Conservation (phyloP, 1,140 invertebrate genomes). For the Coboldia fuscipes region DNA sequence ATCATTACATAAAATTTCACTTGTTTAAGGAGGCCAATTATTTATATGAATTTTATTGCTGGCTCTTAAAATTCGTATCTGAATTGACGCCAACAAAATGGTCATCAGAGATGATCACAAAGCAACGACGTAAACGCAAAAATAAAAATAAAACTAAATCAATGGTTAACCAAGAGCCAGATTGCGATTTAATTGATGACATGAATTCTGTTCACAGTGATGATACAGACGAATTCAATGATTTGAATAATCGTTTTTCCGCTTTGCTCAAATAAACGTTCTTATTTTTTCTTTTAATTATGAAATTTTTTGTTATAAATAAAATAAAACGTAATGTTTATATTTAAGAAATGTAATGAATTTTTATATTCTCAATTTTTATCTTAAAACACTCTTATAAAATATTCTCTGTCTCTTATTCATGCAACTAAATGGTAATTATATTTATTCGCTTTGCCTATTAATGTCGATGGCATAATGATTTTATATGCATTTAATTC, state of each 20-base stretch:
- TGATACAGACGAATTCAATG: conserved; percentile 12
- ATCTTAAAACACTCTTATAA: too few relatives aligned
- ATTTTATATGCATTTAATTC: too few relatives aligned
- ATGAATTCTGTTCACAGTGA: conserved; percentile 6
- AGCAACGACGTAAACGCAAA: conserved; percentile 11
- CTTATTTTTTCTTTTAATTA: conserved; percentile 6
- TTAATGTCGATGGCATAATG: too few relatives aligned
- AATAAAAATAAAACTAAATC: conserved; percentile 6
- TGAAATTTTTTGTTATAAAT: too few relatives aligned
- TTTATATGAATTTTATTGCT: conserved; percentile 23
- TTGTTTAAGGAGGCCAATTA: conserved; percentile 24
- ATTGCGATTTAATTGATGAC: conserved; percentile 9
- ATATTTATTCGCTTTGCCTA: too few relatives aligned
- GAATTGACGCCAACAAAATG: conserved; percentile 10
- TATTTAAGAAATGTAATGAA: too few relatives aligned
- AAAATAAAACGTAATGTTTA: too few relatives aligned
- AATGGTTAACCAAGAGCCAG: neutral
- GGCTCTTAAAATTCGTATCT: conserved; percentile 4
- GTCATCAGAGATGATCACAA: conserved; percentile 8
- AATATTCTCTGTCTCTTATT: too few relatives aligned
- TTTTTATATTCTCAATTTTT: too few relatives aligned
- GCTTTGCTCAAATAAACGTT: conserved; percentile 9
- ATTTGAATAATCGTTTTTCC: conserved; percentile 21
- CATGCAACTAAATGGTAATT: too few relatives aligned
- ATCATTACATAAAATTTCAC: conserved; percentile 25